Percentiles rank a stretch among this genome's conserved stretches.
phyloP scores from a whole-genome alignment of 2,888 invertebrate genomes.

The Dryadula phaetusa region DNA sequence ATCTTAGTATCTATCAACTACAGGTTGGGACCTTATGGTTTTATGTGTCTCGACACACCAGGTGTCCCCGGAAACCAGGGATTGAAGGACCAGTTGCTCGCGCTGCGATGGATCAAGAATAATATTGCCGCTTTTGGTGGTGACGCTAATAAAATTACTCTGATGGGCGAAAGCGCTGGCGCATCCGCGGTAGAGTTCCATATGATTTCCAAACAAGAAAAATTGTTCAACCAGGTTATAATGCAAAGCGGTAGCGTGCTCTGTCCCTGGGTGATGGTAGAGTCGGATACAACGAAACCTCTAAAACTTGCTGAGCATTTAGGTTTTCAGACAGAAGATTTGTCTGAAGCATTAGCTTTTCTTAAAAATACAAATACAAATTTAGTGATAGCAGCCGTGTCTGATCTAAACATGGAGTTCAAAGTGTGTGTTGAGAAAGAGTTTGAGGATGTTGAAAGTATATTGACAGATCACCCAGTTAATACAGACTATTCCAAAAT shows the following conservation, averaged over 20 bases:
- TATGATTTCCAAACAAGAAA: constrained; percentile 54
- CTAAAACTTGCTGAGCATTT: constrained; percentile 56
- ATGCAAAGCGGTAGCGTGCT: constrained; percentile 61
- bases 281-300: constrained; percentile 53
- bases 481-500: constrained; percentile 54
- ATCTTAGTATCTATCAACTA: constrained; percentile 62
- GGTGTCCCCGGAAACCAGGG: constrained; percentile 67
- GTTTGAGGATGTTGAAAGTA: constrained; percentile 56
- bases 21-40: constrained; percentile 69
- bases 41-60: constrained; percentile 64
- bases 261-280: constrained; percentile 51
- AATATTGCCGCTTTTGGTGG: constrained; percentile 67
- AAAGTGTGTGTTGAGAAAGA: constrained; percentile 57
- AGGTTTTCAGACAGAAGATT: constrained; percentile 50
- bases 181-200: constrained; percentile 63
- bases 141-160: constrained; percentile 58
- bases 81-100: constrained; percentile 64
- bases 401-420: constrained; percentile 34
- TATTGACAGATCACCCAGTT: constrained; percentile 57
- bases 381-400: constrained; percentile 50
- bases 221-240: constrained; percentile 60
- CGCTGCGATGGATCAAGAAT: constrained; percentile 60
- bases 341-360: constrained; percentile 54
- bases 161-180: constrained; percentile 66
- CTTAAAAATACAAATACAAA: constrained; percentile 50